Conservation (phyloP, 2,797 vertebrate genomes). For the Benthosema pterotum region DNA sequence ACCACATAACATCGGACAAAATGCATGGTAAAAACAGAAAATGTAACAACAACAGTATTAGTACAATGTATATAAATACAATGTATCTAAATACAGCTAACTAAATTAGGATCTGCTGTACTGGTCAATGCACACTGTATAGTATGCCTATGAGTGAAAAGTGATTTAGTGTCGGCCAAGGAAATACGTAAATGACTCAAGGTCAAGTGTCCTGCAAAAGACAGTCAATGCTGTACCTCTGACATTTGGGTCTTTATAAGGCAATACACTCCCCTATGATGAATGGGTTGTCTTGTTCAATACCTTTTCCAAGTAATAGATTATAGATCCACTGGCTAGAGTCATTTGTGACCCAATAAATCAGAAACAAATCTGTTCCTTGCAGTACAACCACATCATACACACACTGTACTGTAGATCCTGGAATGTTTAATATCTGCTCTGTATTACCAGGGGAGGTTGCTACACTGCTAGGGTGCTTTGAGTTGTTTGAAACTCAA, state of each 20-base stretch:
- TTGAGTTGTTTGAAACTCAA: background rate
- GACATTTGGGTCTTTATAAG: constrained; percentile 3
- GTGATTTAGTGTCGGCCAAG: background rate
- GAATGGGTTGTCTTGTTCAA: constrained; percentile 11
- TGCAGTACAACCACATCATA: background rate
- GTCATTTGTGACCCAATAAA: constrained; percentile 23
- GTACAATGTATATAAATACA: too few species aligned
- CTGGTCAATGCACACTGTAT: background rate
- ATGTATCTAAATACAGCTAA: too few species aligned
- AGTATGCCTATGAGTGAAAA: background rate
- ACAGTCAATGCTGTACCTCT: background rate
- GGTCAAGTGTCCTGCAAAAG: background rate
- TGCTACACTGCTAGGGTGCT: background rate
- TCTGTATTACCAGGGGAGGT: background rate
- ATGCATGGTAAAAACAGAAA: too few species aligned
- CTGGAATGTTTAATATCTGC: background rate
- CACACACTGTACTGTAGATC: background rate
- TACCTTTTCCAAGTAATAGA: constrained; percentile 6
- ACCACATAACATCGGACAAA: too few species aligned
- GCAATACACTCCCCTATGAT: constrained; percentile 18
- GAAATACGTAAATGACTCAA: background rate
- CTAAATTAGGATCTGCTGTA: too few species aligned
- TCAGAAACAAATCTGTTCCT: constrained; percentile 15
- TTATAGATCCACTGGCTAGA: constrained; percentile 39
- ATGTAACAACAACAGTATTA: too few species aligned